Percentiles rank a stretch among this genome's conserved stretches.
phyloP scores from a whole-genome alignment of 2,797 vertebrate species.

The Numenius phaeopus region DNA sequence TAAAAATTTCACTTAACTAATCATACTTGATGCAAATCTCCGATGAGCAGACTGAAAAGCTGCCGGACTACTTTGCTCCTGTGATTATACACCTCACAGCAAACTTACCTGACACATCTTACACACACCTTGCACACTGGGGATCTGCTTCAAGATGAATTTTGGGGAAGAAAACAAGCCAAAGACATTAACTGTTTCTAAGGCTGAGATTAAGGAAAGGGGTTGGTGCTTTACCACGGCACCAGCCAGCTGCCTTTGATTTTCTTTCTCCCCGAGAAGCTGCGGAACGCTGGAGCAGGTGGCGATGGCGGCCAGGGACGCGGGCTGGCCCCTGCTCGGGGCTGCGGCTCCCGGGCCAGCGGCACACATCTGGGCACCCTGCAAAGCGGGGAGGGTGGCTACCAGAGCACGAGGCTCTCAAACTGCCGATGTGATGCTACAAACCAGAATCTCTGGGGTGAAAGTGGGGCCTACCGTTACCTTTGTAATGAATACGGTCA shows the following conservation, averaged over 20 bases:
- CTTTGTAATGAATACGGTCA: background rate
- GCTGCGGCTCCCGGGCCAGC: background rate
- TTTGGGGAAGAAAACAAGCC: background rate
- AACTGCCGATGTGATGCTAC: background rate
- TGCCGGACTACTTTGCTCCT: background rate
- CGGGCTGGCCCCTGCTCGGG: background rate
- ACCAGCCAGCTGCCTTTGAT: background rate
- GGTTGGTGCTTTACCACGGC: background rate
- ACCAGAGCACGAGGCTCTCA: background rate
- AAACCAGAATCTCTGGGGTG: background rate
- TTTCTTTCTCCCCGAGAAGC: background rate
- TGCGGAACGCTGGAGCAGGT: background rate
- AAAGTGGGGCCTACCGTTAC: background rate
- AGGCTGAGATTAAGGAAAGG: background rate
- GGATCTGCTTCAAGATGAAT: background rate
- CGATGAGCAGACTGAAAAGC: background rate
- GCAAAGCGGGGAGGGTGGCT: background rate
- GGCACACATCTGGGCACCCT: background rate
- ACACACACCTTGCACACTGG: background rate
- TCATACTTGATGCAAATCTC: background rate
- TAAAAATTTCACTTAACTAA: background rate
- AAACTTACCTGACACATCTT: background rate
- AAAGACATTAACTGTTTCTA: background rate
- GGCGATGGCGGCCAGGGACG: background rate
- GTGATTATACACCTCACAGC: background rate